phyloP scores from a whole-genome alignment of 2,888 invertebrate species.

The Trachelus troglodyta region DNA sequence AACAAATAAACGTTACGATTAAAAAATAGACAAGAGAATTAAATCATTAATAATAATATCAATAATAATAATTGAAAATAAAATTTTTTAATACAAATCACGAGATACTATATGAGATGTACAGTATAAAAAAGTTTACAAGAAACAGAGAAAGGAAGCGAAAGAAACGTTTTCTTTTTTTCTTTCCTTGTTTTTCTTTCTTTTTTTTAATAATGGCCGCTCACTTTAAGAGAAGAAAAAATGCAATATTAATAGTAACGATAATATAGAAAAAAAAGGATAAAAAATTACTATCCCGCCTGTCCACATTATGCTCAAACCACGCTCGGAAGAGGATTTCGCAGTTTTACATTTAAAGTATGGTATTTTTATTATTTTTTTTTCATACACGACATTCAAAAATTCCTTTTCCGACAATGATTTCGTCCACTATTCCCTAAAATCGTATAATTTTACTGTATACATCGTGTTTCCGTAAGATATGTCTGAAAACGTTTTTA shows the following conservation, averaged over 20 bases:
- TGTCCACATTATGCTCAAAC: conserved; percentile 46
- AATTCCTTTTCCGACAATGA: neutral
- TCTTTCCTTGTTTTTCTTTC: neutral
- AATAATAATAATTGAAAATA: no score
- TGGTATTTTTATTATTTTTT: conserved; percentile 28
- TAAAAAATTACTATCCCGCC: conserved; percentile 20
- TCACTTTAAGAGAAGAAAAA: neutral
- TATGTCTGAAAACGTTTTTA: conserved; percentile 55
- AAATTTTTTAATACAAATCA: neutral
- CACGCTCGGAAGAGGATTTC: conserved; percentile 22
- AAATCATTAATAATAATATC: neutral
- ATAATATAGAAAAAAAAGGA: neutral
- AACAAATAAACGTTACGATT: neutral
- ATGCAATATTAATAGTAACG: neutral
- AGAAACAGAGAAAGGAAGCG: neutral
- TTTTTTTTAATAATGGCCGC: neutral
- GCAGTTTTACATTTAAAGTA: conserved; percentile 4
- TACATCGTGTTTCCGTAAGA: conserved; percentile 61
- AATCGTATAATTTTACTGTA: conserved; percentile 64
- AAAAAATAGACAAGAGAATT: neutral
- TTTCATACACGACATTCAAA: conserved; percentile 34
- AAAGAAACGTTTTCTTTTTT: neutral
- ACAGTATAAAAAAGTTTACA: neutral
- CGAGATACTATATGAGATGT: neutral
- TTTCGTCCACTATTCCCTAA: conserved; percentile 39